These are phyloP conservation scores for Melanotaenia boesemani DNA, from an alignment of 2,797 vertebrate genomes.

Conservation along the genomic window DNA sequence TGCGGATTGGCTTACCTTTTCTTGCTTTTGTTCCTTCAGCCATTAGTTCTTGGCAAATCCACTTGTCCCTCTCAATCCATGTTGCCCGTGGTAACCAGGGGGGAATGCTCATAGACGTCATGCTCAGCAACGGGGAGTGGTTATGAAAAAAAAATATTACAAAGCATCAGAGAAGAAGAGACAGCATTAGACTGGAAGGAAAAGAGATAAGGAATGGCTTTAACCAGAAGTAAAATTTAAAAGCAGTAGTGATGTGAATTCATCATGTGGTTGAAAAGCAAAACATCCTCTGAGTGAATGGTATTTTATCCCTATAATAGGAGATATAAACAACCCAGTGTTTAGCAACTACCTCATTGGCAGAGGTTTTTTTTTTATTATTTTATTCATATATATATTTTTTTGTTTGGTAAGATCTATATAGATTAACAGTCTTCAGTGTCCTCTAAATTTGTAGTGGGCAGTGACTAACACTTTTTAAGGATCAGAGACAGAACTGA, in stretches of 20 bases:
- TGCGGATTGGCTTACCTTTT: slow-evolving; percentile 58
- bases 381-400: too few species aligned
- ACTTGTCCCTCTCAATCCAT: slow-evolving; percentile 77
- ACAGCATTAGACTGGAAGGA: slow-evolving; percentile 13
- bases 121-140: slow-evolving; percentile 44
- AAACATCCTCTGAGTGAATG: slow-evolving; percentile 11
- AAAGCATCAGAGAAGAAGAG: slow-evolving; percentile 34
- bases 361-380: too few species aligned
- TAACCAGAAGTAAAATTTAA: background rate
- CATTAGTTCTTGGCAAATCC: slow-evolving; percentile 73
- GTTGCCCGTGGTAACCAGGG: slow-evolving; percentile 85
- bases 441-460: background rate
- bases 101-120: slow-evolving; percentile 77
- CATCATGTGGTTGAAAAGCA: slow-evolving; percentile 11
- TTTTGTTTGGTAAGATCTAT: background rate
- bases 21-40: slow-evolving; percentile 70
- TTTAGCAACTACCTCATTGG: too few species aligned
- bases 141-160: slow-evolving; percentile 33
- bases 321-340: background rate
- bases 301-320: slow-evolving; percentile 12
- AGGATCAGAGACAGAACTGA: slow-evolving; percentile 5
- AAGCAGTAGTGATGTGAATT: slow-evolving; percentile 5
- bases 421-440: background rate
- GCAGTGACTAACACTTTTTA: background rate
- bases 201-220: background rate